These are phyloP conservation scores for Bicyclus anynana DNA, from an alignment of 1,140 invertebrate genomes.

Conservation along the genomic window DNA sequence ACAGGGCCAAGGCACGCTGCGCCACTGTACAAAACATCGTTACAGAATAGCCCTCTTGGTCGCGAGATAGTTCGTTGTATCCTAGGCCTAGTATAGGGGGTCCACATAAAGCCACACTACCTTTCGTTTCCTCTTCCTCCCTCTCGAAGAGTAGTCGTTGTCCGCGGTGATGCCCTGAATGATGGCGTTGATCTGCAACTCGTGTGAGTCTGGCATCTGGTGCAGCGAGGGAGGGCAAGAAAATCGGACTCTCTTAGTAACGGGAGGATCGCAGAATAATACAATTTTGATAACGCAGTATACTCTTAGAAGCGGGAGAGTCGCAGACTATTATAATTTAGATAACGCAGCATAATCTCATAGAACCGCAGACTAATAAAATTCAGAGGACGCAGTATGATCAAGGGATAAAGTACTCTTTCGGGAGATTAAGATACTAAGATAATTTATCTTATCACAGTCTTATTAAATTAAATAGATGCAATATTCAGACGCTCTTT, in stretches of 20 bases:
- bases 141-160: constrained; percentile 38
- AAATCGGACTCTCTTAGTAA: neutral
- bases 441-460: no score
- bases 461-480: no score
- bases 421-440: no score
- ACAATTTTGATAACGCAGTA: neutral
- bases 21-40: no score
- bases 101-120: constrained; percentile 13
- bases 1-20: no score
- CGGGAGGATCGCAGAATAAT: neutral
- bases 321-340: neutral
- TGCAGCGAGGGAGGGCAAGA: constrained; percentile 5
- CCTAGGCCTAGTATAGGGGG: neutral
- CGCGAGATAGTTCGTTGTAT: no score
- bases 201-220: constrained; percentile 45
- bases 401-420: no score
- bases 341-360: neutral
- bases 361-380: no score
- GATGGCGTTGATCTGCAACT: constrained; percentile 68
- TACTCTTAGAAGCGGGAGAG: no score
- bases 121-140: constrained; percentile 42
- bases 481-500: no score
- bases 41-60: no score
- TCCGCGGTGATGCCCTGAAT: constrained; percentile 62
- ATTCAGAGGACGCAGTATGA: no score